Percentiles rank a stretch among this genome's conserved stretches.
Conservation (phyloP, 2,797 vertebrate genomes). For the Pseudochirops corinnae region DNA sequence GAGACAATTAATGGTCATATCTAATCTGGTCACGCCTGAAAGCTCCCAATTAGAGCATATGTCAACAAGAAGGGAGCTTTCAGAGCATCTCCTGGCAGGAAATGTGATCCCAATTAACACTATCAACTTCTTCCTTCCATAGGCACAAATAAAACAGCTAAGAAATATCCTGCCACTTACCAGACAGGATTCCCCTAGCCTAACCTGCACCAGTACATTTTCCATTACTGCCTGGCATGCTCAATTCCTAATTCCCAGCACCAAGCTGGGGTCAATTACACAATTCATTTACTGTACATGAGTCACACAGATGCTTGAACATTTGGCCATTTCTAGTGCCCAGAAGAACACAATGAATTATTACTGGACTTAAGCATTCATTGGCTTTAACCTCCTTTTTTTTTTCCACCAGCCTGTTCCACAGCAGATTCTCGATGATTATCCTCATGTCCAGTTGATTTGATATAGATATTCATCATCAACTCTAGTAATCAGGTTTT, state of each 20-base stretch:
- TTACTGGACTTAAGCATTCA: conserved; percentile 66
- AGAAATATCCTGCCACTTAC: conserved; percentile 47
- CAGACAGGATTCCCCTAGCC: conserved; percentile 51
- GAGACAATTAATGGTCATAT: neutral
- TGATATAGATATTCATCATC: conserved; percentile 67
- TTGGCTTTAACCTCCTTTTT: conserved; percentile 63
- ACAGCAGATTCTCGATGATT: neutral
- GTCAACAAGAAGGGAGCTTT: neutral
- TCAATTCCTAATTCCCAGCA: neutral
- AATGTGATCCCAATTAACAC: neutral
- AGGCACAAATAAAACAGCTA: conserved; percentile 2
- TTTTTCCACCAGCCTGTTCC: conserved; percentile 73
- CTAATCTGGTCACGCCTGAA: neutral
- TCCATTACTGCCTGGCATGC: conserved; percentile 62
- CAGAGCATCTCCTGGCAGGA: neutral
- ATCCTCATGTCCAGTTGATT: conserved; percentile 68
- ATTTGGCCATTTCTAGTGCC: conserved; percentile 63
- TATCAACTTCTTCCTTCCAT: conserved; percentile 4
- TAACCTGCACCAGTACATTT: conserved; percentile 69
- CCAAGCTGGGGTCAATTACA: conserved; percentile 62
- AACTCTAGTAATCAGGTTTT: conserved; percentile 76
- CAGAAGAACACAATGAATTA: conserved; percentile 67
- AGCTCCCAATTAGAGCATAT: neutral
- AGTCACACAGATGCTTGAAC: conserved; percentile 50
- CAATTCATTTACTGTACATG: conserved; percentile 65